Conservation (phyloP, 2,888 invertebrate genomes). For the Notocelia uddmanniana region DNA sequence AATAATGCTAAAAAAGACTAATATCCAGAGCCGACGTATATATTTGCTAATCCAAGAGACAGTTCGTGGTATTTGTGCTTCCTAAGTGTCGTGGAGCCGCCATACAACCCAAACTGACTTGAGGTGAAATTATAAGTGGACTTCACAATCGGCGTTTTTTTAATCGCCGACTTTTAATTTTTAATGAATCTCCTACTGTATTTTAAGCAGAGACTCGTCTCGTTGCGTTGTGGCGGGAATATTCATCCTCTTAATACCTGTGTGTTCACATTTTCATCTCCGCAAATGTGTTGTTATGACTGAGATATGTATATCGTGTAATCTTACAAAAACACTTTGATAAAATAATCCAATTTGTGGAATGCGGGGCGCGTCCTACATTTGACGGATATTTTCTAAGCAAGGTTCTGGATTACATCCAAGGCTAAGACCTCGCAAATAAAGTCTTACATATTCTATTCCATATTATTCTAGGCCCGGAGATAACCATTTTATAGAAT, state of each 20-base stretch:
- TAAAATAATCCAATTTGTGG: slow-evolving; percentile 24
- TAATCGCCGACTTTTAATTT: too few species aligned
- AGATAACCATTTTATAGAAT: too few species aligned
- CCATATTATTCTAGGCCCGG: too few species aligned
- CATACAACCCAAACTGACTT: too few species aligned
- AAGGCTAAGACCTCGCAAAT: not conserved
- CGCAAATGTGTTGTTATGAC: not conserved
- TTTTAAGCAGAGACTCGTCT: not conserved
- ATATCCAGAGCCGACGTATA: too few species aligned
- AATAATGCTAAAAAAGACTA: too few species aligned
- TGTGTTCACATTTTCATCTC: not conserved
- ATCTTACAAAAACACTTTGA: slow-evolving; percentile 7
- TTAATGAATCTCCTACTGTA: not conserved
- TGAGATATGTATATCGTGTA: not conserved
- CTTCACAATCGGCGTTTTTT: too few species aligned
- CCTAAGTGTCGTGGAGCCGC: too few species aligned
- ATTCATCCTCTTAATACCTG: not conserved
- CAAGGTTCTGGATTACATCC: slow-evolving; percentile 16
- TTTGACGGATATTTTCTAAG: not conserved
- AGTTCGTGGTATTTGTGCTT: too few species aligned
- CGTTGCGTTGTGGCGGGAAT: not conserved
- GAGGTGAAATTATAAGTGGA: too few species aligned
- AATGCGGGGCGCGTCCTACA: slow-evolving; percentile 25
- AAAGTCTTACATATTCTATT: not conserved
- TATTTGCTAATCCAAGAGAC: too few species aligned